Evolutionary conservation across 2,113 vertebrate species (phyloP).

Genomic region (Microcebus tavaratra): DNA sequence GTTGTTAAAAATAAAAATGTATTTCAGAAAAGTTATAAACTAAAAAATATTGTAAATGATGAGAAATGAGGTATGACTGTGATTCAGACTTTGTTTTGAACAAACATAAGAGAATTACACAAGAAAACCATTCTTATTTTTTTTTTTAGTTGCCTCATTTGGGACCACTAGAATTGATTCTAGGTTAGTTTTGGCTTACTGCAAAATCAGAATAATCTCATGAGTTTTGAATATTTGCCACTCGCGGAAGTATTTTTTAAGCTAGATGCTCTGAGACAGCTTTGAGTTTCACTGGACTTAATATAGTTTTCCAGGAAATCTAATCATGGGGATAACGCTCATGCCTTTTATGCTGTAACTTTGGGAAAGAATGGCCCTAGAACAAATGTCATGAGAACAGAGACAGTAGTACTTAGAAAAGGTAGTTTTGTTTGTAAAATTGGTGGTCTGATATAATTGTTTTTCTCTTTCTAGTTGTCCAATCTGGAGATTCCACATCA

Average conservation of each 20-base stretch:
- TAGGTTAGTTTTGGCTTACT: background rate
- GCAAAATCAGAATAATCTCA: background rate
- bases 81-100: conserved; percentile 27
- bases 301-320: background rate
- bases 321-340: background rate
- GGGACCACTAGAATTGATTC: conserved; percentile 6
- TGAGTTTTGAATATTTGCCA: conserved; percentile 39
- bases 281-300: conserved; percentile 20
- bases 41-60: background rate
- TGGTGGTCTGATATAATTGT: conserved; percentile 40
- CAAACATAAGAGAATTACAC: background rate
- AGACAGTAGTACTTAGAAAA: background rate
- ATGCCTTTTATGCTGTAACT: background rate
- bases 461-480: conserved; percentile 87
- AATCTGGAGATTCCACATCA: conserved; percentile 98
- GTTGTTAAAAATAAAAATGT: conserved; percentile 30
- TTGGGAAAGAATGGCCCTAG: background rate
- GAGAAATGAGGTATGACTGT: conserved; percentile 15
- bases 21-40: background rate
- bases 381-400: background rate
- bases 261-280: background rate
- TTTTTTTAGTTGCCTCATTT: background rate
- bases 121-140: background rate
- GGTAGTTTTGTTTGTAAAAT: conserved; percentile 17
- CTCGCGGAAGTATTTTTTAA: background rate